phyloP scores from a whole-genome alignment of 1,140 invertebrate species.

The Dryas iulia region DNA sequence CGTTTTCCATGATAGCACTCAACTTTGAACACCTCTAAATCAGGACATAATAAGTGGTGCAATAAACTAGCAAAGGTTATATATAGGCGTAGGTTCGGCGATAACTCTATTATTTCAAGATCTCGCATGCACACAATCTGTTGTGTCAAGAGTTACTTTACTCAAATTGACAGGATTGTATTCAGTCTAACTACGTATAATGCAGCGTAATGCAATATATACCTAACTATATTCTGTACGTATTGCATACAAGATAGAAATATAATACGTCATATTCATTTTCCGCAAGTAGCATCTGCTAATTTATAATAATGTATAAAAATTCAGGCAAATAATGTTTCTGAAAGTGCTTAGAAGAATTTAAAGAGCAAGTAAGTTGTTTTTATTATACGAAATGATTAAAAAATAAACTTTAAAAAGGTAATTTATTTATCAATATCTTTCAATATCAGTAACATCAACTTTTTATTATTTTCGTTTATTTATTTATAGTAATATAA shows the following conservation, averaged over 20 bases:
- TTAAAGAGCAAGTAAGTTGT: not conserved
- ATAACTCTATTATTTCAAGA: constrained; percentile 11
- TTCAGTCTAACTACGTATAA: not conserved
- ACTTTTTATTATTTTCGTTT: too few relatives aligned
- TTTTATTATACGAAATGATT: not conserved
- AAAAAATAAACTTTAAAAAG: not conserved
- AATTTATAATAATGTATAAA: not conserved
- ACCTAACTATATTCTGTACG: not conserved
- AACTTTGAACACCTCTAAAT: not conserved
- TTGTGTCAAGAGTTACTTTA: constrained; percentile 6
- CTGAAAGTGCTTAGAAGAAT: not conserved
- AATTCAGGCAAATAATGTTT: not conserved
- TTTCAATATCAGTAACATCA: not conserved
- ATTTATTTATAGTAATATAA: too few relatives aligned
- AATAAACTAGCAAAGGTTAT: constrained; percentile 7
- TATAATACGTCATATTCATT: not conserved
- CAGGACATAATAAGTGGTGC: constrained; percentile 12
- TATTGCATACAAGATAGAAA: not conserved
- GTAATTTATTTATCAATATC: not conserved
- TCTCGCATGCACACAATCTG: not conserved
- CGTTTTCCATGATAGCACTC: constrained; percentile 8
- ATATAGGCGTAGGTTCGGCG: not conserved
- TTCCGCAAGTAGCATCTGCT: not conserved
- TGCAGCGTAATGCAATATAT: not conserved
- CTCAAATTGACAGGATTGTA: not conserved